Percentiles rank a stretch among this genome's conserved stretches.
These are phyloP conservation scores for Hipposideros armiger DNA, from an alignment of 2,113 vertebrate species.

Conservation along the genomic window DNA sequence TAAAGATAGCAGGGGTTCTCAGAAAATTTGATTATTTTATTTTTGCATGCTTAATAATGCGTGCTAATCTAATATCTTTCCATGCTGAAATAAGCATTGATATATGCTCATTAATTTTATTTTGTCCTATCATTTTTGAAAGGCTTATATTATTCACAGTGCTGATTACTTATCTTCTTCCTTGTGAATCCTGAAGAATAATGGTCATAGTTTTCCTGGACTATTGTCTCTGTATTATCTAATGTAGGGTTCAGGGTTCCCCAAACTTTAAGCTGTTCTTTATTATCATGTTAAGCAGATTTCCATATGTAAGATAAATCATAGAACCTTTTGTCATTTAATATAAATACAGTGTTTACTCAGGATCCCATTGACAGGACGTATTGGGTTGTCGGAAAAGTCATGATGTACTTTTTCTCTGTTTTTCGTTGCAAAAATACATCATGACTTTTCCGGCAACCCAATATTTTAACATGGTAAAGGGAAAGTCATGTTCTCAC, in stretches of 20 bases:
- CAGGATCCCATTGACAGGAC: constrained; percentile 61
- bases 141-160: constrained; percentile 71
- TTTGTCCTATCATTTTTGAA: neutral
- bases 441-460: no score
- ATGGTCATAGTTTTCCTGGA: constrained; percentile 40
- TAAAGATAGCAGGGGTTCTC: neutral
- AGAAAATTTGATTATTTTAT: neutral
- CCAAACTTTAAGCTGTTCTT: constrained; percentile 38
- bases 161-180: constrained; percentile 47
- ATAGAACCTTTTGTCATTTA: constrained; percentile 60
- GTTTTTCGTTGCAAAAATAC: no score
- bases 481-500: constrained; percentile 73
- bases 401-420: no score
- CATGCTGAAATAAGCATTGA: neutral
- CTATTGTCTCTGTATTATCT: neutral
- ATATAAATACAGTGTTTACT: constrained; percentile 63
- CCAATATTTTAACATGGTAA: constrained; percentile 68
- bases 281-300: constrained; percentile 79
- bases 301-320: constrained; percentile 68
- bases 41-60: constrained; percentile 17
- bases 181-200: constrained; percentile 55
- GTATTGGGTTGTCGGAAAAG: neutral
- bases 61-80: neutral
- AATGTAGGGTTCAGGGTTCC: constrained; percentile 55
- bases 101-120: neutral